Conservation (phyloP, 1,140 invertebrate genomes). For the Leptonema lineaticorne region DNA sequence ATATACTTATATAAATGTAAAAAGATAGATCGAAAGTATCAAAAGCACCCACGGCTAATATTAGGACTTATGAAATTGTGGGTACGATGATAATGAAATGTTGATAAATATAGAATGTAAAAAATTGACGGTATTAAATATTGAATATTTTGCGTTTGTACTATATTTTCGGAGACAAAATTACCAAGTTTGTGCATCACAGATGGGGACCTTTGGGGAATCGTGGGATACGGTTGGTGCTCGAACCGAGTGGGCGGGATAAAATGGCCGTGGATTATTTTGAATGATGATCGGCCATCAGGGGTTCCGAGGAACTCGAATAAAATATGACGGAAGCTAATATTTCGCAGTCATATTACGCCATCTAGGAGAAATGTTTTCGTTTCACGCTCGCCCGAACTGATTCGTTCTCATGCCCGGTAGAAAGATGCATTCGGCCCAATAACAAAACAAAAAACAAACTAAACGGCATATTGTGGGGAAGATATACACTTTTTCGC, state of each 20-base stretch:
- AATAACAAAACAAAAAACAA: too few relatives aligned
- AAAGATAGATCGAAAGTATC: background rate
- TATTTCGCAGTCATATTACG: background rate
- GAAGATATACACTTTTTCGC: too few relatives aligned
- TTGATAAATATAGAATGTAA: background rate
- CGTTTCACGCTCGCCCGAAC: background rate
- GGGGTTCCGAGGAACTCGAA: background rate
- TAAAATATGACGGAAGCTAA: slow-evolving; percentile 14
- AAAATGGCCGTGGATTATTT: slow-evolving; percentile 19
- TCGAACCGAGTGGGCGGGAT: background rate
- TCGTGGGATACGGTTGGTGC: background rate
- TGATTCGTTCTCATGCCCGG: background rate
- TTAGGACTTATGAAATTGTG: background rate
- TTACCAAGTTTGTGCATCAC: background rate
- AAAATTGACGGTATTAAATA: background rate
- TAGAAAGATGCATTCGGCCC: background rate
- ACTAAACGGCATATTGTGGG: too few relatives aligned
- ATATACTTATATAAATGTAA: background rate
- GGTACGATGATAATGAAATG: background rate
- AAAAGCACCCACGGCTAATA: background rate
- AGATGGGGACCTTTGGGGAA: background rate
- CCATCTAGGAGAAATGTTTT: background rate
- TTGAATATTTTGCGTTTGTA: background rate
- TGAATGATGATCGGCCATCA: slow-evolving; percentile 13
- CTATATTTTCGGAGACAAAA: background rate